Base-by-base conservation (phyloP, 2,888 invertebrate species). In the Quadroppia sp. region DNA sequence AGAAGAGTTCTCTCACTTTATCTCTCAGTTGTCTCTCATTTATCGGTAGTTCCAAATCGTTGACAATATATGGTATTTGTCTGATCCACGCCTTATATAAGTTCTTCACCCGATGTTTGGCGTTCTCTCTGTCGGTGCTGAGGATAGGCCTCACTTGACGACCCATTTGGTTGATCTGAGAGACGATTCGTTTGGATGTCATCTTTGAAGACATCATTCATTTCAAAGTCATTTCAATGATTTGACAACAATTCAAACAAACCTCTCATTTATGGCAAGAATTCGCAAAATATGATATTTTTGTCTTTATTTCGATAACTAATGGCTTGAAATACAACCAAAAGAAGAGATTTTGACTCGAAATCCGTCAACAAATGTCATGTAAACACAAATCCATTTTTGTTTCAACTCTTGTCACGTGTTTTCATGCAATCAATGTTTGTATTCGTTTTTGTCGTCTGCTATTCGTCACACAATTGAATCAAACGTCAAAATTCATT, bases 1-100 rank as follows among this genome's bases (percentile, higher is more conserved):
- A 72, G 81, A 96, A 96, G 80, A 89, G 83, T 80, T 92, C 90
- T 77, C 90, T 87, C 36, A 97, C 82, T 82, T 91, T 93, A 0
- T 81, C 82, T 78, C 87, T 85, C 79, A 90, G 89, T 77, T 90
- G 87, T 28, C 86, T 85, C 74, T 87, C 87, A 71, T 85, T 86
- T 81, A 89, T 88, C 0, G 93, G 91, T 74, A 75, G 36, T 61
- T 71, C 45, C 25, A 59, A 67, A 64, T 72, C 86, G 88, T 85
- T 85, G 94, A 95, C 88, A 80, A 94, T 86, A 82, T 89, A 89
- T 9, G 95, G 95, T 76, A 94, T 86, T 83, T 94, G 92, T 78
- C 95, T 89, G 83, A 90, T 92, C 94, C 96, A 97, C 74, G 94
- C 90, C 85, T 90, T 93, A 83, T 96, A 97, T 74, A 97, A 86